These are phyloP conservation scores for Seriola quinqueradiata DNA, from an alignment of 2,113 vertebrate species.

Conservation along the genomic window DNA sequence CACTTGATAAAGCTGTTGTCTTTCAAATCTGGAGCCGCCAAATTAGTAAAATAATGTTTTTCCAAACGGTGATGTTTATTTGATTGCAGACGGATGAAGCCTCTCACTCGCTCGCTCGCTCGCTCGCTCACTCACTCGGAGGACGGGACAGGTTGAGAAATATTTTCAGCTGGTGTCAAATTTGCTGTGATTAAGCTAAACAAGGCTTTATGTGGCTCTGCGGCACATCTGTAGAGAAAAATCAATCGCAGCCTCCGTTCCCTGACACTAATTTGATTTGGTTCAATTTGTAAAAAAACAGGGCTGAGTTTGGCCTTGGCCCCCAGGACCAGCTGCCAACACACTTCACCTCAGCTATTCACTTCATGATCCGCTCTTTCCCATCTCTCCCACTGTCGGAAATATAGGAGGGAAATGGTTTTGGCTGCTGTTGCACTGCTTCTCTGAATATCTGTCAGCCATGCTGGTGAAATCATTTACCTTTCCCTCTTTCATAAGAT, in stretches of 20 bases:
- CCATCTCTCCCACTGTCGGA: constrained; percentile 1
- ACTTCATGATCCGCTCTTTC: constrained; percentile 24
- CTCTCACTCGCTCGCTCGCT: constrained; percentile 63
- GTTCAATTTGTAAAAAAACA: constrained; percentile 79
- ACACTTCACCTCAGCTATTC: constrained; percentile 62
- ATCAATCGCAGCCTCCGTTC: constrained; percentile 77
- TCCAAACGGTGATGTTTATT: constrained; percentile 19
- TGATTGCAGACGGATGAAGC: constrained; percentile 43
- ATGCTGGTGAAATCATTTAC: neutral
- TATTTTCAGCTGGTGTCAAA: constrained; percentile 65
- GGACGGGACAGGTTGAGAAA: constrained; percentile 49
- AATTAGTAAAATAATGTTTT: neutral
- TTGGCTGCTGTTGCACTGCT: neutral
- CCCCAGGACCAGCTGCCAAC: constrained; percentile 62
- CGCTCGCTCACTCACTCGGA: constrained; percentile 60
- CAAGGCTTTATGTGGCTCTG: constrained; percentile 61
- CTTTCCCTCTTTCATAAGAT: neutral
- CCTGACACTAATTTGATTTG: constrained; percentile 79
- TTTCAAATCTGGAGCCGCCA: neutral
- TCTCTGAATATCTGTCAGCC: neutral
- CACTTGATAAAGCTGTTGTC: neutral
- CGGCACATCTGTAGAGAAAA: constrained; percentile 70
- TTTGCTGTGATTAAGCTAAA: constrained; percentile 79
- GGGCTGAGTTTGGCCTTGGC: constrained; percentile 55
- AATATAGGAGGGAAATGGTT: neutral